Conservation (phyloP, 2,888 invertebrate genomes). For the Hirtodrosophila trivittata region DNA sequence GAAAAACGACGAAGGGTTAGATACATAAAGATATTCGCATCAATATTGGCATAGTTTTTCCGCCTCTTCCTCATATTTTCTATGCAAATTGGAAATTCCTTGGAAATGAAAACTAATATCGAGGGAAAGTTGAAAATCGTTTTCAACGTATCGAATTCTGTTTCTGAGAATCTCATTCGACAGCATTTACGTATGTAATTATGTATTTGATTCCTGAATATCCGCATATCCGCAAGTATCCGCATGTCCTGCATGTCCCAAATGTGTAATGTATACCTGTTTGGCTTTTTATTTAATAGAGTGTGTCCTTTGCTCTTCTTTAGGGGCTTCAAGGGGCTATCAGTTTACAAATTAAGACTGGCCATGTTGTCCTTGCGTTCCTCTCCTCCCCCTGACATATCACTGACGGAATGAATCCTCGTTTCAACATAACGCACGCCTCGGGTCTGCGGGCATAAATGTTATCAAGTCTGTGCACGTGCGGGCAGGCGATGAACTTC, state of each 20-base stretch:
- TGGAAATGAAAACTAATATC: too few relatives aligned
- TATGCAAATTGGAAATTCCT: too few relatives aligned
- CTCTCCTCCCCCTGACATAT: conserved; percentile 1
- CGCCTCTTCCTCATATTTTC: too few relatives aligned
- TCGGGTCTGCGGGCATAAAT: conserved; percentile 7
- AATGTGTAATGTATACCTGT: conserved; percentile 49
- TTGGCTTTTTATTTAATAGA: conserved; percentile 9
- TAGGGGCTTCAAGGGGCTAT: conserved; percentile 27
- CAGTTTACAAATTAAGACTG: conserved; percentile 34
- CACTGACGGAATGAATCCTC: conserved; percentile 1
- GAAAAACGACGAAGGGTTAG: too few relatives aligned
- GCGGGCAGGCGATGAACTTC: conserved; percentile 51
- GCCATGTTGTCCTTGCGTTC: conserved; percentile 5
- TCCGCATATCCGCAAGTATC: too few relatives aligned
- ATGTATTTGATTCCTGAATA: not conserved
- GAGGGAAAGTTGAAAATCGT: conserved; percentile 10
- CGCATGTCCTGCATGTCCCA: conserved; percentile 7
- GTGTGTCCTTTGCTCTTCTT: conserved; percentile 15
- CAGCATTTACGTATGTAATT: too few relatives aligned
- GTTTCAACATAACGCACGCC: not conserved
- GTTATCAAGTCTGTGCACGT: conserved; percentile 46
- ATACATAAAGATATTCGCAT: too few relatives aligned
- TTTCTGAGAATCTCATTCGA: too few relatives aligned
- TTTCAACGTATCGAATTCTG: too few relatives aligned
- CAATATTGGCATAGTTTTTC: too few relatives aligned